A percentile compares a stretch with the other conserved stretches of the same genome.
These are phyloP conservation scores for Drosophila littoralis DNA, from an alignment of 1,140 invertebrate species.

Conservation along the genomic window DNA sequence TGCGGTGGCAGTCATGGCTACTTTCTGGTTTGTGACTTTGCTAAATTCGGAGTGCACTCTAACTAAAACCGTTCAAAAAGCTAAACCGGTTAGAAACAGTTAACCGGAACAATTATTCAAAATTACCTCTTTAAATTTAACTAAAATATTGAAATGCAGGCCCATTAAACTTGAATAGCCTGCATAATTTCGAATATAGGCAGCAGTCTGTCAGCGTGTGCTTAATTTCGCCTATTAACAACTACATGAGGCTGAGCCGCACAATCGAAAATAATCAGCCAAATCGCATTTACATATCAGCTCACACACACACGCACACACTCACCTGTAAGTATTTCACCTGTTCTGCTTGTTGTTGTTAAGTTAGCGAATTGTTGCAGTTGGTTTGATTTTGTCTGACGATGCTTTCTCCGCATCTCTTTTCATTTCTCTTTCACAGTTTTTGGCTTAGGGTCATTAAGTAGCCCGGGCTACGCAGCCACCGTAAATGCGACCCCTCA, in stretches of 20 bases:
- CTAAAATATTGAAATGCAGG: conserved; percentile 47
- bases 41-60: not conserved
- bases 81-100: conserved; percentile 14
- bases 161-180: conserved; percentile 46
- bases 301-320: not conserved
- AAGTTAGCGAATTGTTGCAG: conserved; percentile 67
- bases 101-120: conserved; percentile 11
- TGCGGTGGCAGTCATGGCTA: not conserved
- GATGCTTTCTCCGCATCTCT: conserved; percentile 78
- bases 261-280: conserved; percentile 69
- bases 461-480: conserved; percentile 51
- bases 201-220: conserved; percentile 27
- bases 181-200: conserved; percentile 46
- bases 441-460: conserved; percentile 74
- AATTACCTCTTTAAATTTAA: conserved; percentile 35
- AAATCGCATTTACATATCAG: conserved; percentile 56
- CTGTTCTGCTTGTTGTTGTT: conserved; percentile 51
- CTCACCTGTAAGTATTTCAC: conserved; percentile 40
- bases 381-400: conserved; percentile 57
- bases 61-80: not conserved
- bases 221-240: conserved; percentile 32
- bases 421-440: conserved; percentile 78
- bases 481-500: conserved; percentile 1
- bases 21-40: not conserved
- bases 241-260: conserved; percentile 52